phyloP scores from a whole-genome alignment of 2,113 vertebrate genomes.

The Propithecus coquereli region DNA sequence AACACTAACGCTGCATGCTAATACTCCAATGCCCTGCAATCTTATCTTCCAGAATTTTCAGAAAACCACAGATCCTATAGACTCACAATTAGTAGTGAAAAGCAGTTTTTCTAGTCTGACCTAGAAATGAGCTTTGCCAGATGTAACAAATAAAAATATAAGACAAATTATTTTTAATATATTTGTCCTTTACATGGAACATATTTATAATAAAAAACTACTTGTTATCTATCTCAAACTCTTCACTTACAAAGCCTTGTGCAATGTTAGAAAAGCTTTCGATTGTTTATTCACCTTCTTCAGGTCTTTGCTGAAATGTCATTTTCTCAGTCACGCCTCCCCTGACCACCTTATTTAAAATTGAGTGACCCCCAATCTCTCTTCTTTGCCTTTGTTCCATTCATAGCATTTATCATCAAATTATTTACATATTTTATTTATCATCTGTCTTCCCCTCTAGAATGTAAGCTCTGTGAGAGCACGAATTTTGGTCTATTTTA shows the following conservation, averaged over 20 bases:
- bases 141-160: neutral
- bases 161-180: neutral
- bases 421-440: constrained; percentile 1
- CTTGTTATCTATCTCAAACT: neutral
- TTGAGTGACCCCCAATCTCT: neutral
- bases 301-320: neutral
- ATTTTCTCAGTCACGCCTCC: neutral
- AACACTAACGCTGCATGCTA: neutral
- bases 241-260: neutral
- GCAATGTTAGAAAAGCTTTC: neutral
- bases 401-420: neutral
- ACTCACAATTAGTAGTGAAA: constrained; percentile 20
- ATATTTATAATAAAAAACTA: neutral
- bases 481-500: neutral
- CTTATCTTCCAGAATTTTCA: neutral
- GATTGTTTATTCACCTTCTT: neutral
- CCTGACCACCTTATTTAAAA: neutral
- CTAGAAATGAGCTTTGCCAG: constrained; percentile 17
- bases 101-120: neutral
- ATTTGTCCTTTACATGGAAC: neutral
- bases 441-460: neutral
- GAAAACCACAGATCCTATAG: neutral
- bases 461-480: neutral
- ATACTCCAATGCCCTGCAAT: neutral
- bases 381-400: neutral